Evolutionary conservation across 2,888 invertebrate species (phyloP), one percentile per base, ranked within the genome.

Genomic region (Eupelmus urozonus): DNA sequence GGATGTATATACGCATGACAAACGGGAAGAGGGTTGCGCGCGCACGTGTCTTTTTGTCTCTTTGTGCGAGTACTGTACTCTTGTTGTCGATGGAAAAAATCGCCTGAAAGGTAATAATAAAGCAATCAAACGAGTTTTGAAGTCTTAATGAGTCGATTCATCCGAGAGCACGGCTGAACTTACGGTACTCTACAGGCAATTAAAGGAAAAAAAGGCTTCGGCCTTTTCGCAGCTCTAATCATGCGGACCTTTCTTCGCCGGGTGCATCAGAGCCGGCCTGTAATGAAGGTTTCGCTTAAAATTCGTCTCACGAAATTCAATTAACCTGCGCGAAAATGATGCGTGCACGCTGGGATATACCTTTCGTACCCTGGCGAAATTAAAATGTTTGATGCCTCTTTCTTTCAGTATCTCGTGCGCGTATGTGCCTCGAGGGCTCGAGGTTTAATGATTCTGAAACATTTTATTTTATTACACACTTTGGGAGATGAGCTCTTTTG

Each of bases 261-360:
- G n/a, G 65, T 45, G 25, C 53, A 9, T 20, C 18, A 18, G 18
- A 18, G 9, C 34, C 34, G 9, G 16, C 7, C 9, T 20, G 40
- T 57, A 57, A 73, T 29, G 57, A 29, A 25, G 20, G 42, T 57
- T 65, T 65, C 18, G 65, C 65, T 57, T 57, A 29, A 34, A 34
- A 66, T 66, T 23, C 45, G 59, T 59, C 51, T 66, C 59, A 45
- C 59, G 59, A 66, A 66, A 74, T 74, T 74, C 74, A 74, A 74
- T 74, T 74, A 74, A 59, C 40, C 7, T 40, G 66, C 49, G 59
- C 59, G 34, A 51, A 66, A 72, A n/a, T n/a, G n/a, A 53, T 66
- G n/a, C 29, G 45, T 23, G 3, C 23, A 20, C 23, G 0, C 60
- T 27, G 27, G 20, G 42, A 1, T 51, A 34, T 18, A n/a, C 7